Percentiles rank a stretch among this genome's conserved stretches.
phyloP scores from a whole-genome alignment of 2,113 vertebrate species.

The Coreoperca whiteheadi region DNA sequence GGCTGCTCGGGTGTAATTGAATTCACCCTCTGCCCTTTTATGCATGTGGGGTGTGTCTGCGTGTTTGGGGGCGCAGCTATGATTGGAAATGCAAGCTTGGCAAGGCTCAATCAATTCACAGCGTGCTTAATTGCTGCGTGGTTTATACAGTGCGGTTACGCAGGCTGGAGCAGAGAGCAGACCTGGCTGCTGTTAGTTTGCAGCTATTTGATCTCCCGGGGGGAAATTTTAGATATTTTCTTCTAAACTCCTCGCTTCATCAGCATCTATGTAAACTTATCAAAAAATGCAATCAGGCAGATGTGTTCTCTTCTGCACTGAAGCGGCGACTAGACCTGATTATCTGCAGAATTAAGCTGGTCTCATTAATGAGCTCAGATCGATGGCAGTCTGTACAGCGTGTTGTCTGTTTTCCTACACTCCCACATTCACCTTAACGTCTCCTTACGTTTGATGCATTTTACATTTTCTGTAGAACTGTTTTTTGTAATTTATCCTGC shows the following conservation, averaged over 20 bases:
- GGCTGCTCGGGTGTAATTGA: constrained; percentile 42
- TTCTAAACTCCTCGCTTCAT: constrained; percentile 8
- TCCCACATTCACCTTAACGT: neutral
- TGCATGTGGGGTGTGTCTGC: constrained; percentile 40
- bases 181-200: constrained; percentile 21
- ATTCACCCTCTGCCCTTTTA: constrained; percentile 58
- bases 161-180: constrained; percentile 15
- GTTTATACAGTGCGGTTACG: constrained; percentile 41
- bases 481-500: neutral
- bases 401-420: neutral
- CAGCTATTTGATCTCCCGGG: constrained; percentile 44
- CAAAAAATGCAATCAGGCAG: constrained; percentile 2
- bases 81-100: constrained; percentile 73
- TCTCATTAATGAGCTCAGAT: neutral
- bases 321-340: neutral
- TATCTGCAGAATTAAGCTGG: constrained; percentile 21
- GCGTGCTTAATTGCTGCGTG: constrained; percentile 61
- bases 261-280: constrained; percentile 14
- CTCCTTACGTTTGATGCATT: neutral
- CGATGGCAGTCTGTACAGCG: neutral
- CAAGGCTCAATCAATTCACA: constrained; percentile 66
- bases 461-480: too few relatives aligned
- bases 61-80: constrained; percentile 42
- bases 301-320: neutral
- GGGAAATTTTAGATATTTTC: constrained; percentile 7